Evolutionary conservation across 2,797 vertebrate species (phyloP), one percentile per base, ranked within the genome.

Genomic region (Muscicapa striata): DNA sequence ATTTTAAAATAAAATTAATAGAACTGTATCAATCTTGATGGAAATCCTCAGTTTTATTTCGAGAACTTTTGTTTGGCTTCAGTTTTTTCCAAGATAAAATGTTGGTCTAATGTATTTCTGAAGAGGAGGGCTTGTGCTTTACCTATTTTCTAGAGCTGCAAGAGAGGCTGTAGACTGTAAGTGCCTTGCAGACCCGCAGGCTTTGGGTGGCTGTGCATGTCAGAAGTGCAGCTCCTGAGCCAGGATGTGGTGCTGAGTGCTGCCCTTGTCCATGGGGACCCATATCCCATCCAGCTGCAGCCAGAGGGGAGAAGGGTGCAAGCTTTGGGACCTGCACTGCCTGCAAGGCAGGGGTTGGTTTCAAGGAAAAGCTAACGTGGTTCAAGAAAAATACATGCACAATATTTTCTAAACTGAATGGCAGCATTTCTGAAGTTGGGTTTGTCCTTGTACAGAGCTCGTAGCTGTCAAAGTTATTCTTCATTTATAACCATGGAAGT

Each of bases 241-340:
- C 9, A 20, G 21, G n/a, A 20, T 21, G n/a, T n/a, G 41, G 5
- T 87, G 67, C 32, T 2, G 1, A 23, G 38, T 4, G 12, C 36
- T 45, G 41, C 29, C 2, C 20, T 51, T 12, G 0, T 14, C 18
- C 11, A 0, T 8, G n/a, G 40, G 22, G 19, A 41, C 49, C 46
- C 38, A 20, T 10, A 4, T 52, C 5, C 1, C 1, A 14, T 15
- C 34, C 29, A 29, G 21, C 6, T 30, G n/a, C 21, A 52, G 41
- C 20, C 22, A 9, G 13, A 7, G 23, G 8, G 40, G 52, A 80
- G 73, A 54, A 51, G 9, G 27, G 13, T 29, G 7, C 20, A 36
- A 40, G 22, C 22, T 27, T 11, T 13, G 29, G 30, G 16, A 29
- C 27, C 10, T 13, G 41, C 14, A 9, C 21, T 21, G 29, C 43